A percentile compares a stretch with the other conserved stretches of the same genome.
Conservation (phyloP, 2,888 invertebrate species). For the Dasypolia templi region DNA sequence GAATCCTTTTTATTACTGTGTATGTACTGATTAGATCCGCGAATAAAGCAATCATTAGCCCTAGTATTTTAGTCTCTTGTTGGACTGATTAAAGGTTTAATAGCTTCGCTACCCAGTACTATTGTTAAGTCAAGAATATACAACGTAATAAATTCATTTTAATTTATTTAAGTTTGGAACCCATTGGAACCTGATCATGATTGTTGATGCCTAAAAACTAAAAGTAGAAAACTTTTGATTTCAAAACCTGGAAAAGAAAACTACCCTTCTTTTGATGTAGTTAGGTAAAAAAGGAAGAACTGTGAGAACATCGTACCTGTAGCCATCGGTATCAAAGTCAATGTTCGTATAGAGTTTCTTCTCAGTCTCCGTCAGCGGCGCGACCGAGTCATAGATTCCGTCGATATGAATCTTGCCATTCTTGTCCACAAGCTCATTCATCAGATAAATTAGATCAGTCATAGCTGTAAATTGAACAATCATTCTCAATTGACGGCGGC, state of each 20-base stretch:
- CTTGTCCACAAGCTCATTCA: constrained; percentile 95
- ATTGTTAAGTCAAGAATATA: not conserved
- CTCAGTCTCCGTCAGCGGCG: constrained; percentile 93
- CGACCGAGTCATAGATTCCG: constrained; percentile 95
- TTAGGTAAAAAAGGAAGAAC: not conserved
- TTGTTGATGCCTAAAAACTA: not conserved
- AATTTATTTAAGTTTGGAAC: too few relatives aligned
- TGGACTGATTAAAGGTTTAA: not conserved
- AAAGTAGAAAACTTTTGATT: not conserved
- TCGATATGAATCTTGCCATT: constrained; percentile 96
- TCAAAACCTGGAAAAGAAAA: not conserved
- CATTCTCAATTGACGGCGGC: constrained; percentile 44
- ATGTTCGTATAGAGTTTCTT: constrained; percentile 94
- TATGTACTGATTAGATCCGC: too few relatives aligned
- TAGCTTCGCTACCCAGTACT: not conserved
- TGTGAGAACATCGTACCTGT: constrained; percentile 86
- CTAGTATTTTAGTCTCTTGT: constrained; percentile 1
- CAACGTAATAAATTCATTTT: too few relatives aligned
- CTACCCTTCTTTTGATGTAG: not conserved
- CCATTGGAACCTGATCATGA: not conserved
- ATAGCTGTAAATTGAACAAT: constrained; percentile 91
- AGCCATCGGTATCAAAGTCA: constrained; percentile 96
- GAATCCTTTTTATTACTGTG: too few relatives aligned
- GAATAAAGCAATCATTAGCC: too few relatives aligned
- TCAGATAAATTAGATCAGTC: constrained; percentile 96